phyloP scores from a whole-genome alignment of 2,113 vertebrate genomes.

The Cisticola juncidis region DNA sequence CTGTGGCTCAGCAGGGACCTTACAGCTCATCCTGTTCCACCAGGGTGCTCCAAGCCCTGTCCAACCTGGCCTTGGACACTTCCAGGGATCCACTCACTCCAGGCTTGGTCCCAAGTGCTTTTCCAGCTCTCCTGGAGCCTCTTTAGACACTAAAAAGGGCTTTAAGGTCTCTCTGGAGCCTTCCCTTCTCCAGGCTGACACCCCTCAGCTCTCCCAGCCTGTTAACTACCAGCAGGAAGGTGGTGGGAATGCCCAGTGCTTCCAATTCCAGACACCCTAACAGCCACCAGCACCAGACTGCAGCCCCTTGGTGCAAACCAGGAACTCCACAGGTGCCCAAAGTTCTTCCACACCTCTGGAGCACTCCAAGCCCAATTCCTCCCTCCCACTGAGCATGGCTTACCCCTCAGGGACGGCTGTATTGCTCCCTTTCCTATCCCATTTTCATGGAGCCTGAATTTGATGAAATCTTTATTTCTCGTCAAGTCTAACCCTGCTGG shows the following conservation, averaged over 20 bases:
- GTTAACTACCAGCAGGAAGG: background rate
- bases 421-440: background rate
- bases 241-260: background rate
- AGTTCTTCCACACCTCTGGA: background rate
- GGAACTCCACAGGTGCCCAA: background rate
- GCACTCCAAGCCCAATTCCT: background rate
- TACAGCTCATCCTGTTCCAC: background rate
- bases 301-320: background rate
- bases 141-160: background rate
- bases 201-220: background rate
- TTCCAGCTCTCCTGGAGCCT: background rate
- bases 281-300: background rate
- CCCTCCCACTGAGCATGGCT: fast-evolving
- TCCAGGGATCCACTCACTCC: background rate
- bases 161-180: background rate
- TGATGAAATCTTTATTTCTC: background rate
- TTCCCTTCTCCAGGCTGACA: background rate
- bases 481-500: background rate
- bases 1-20: background rate
- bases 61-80: background rate
- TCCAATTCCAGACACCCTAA: fast-evolving
- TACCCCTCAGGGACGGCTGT: fast-evolving
- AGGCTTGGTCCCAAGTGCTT: too few species aligned
- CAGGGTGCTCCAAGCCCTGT: fast-evolving
- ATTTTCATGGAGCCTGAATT: background rate